Evolutionary conservation across 37 sponge, comb jelly and placozoan species (phyloP).

Genomic region (Ephydatia muelleri): DNA sequence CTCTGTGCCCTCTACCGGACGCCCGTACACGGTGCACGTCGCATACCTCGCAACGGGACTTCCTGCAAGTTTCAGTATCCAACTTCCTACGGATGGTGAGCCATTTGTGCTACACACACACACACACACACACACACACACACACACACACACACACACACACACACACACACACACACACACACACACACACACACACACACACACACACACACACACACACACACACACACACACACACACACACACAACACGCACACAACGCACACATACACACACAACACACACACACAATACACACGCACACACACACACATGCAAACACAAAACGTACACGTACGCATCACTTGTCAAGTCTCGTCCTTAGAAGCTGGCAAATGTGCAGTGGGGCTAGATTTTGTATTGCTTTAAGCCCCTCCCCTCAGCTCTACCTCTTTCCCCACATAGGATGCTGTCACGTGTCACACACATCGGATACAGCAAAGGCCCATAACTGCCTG

Average conservation of each 20-base stretch:
- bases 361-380: too few relatives aligned
- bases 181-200: too few relatives aligned
- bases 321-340: too few relatives aligned
- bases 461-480: conserved; percentile 49
- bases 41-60: conserved; percentile 24
- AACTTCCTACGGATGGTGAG: conserved; percentile 48
- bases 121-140: conserved; percentile 17
- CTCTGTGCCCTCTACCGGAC: conserved; percentile 23
- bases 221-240: too few relatives aligned
- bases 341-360: too few relatives aligned
- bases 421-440: neutral
- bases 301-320: too few relatives aligned
- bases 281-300: too few relatives aligned
- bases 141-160: conserved; percentile 38
- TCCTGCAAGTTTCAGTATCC: conserved; percentile 21
- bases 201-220: too few relatives aligned
- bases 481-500: conserved; percentile 49
- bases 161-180: neutral
- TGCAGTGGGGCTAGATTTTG: too few relatives aligned
- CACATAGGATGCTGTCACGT: conserved; percentile 57
- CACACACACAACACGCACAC: too few relatives aligned
- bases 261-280: too few relatives aligned
- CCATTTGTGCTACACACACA: conserved; percentile 17
- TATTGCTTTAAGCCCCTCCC: too few relatives aligned
- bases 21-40: conserved; percentile 35